Conservation (phyloP, 1,140 invertebrate genomes). For the Nasonia giraulti region DNA sequence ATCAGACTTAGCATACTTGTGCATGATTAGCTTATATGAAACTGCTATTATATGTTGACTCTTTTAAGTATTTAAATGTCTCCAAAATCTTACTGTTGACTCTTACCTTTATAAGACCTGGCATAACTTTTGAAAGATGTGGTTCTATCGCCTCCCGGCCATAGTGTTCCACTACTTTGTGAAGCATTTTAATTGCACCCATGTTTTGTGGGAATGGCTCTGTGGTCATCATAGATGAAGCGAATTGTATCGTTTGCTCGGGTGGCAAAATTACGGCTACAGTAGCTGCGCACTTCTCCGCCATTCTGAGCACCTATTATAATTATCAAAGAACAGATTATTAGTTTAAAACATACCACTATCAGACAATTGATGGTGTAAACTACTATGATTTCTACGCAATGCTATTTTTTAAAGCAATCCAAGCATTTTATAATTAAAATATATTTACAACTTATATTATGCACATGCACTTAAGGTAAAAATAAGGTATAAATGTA, state of each 20-base stretch:
- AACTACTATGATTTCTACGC: conserved; percentile 8
- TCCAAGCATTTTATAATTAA: not conserved
- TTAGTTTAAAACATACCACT: not conserved
- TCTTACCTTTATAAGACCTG: conserved; percentile 87
- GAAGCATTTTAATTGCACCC: conserved; percentile 94
- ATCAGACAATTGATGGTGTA: not conserved
- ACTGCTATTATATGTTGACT: not conserved
- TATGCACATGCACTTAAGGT: not conserved
- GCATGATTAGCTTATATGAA: not conserved
- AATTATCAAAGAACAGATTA: not conserved
- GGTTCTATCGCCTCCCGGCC: conserved; percentile 82
- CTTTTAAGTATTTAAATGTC: not conserved
- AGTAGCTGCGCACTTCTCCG: conserved; percentile 81
- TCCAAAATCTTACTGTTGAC: not conserved
- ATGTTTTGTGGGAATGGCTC: conserved; percentile 90
- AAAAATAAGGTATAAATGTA: not conserved
- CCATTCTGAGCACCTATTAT: conserved; percentile 74
- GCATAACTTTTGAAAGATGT: conserved; percentile 87
- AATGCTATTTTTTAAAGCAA: not conserved
- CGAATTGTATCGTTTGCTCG: conserved; percentile 79
- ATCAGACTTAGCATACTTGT: conserved; percentile 24
- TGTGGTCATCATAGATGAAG: conserved; percentile 89
- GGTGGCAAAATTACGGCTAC: conserved; percentile 84
- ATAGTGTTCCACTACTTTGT: conserved; percentile 86
- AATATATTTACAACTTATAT: not conserved